Conservation (phyloP, 64 coral and sea anemone species). For the Astreopora myriophthalma region DNA sequence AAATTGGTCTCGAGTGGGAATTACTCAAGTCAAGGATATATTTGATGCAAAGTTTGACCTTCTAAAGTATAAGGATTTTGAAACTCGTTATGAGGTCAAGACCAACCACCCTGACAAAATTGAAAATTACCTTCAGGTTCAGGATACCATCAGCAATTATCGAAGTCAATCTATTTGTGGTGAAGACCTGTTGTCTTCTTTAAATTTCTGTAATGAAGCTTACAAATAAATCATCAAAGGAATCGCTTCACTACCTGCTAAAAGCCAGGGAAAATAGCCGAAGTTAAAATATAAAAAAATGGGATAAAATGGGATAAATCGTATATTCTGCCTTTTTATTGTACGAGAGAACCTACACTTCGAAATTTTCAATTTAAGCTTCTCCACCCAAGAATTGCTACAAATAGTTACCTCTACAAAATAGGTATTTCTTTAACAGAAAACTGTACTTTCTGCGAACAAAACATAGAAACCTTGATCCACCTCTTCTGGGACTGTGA, state of each 20-base stretch:
- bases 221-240: neutral
- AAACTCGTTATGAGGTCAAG: no score
- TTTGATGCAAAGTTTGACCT: no score
- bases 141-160: no score
- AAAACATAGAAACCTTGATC: neutral
- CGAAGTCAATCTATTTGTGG: no score
- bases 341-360: neutral
- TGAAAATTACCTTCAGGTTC: no score
- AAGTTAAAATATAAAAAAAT: neutral
- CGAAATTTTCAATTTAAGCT: conserved; percentile 25
- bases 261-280: neutral
- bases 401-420: conserved; percentile 37
- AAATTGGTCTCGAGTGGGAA: no score
- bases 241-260: neutral
- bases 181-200: neutral
- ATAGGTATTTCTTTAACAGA: neutral
- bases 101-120: no score
- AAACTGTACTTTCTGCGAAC: conserved; percentile 25
- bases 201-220: neutral
- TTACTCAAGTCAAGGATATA: no score
- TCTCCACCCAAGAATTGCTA: conserved; percentile 20
- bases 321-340: neutral
- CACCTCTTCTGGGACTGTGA: conserved; percentile 54
- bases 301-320: neutral
- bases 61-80: no score